phyloP scores from a whole-genome alignment of 2,113 vertebrate species.

The Peromyscus polionotus region DNA sequence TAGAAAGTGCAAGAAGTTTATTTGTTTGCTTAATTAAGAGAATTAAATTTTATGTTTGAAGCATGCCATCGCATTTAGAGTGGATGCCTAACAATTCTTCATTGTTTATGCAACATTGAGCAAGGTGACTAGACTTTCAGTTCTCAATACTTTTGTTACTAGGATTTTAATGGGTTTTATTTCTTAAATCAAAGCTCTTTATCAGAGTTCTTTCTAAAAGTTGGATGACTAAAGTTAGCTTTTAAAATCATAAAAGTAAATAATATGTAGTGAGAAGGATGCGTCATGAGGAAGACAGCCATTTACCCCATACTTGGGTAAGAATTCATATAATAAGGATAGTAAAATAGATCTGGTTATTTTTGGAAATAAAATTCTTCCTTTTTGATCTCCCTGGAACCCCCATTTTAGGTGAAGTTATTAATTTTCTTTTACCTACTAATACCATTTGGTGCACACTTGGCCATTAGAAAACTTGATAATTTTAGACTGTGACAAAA shows the following conservation, averaged over 20 bases:
- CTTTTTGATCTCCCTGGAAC: background rate
- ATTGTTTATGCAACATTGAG: slow-evolving; percentile 45
- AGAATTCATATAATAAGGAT: background rate
- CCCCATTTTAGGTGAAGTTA: background rate
- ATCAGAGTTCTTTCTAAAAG: background rate
- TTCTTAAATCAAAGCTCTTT: background rate
- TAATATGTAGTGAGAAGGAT: background rate
- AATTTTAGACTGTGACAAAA: background rate
- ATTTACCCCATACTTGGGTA: background rate
- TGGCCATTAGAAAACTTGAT: background rate
- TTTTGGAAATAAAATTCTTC: background rate
- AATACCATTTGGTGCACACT: background rate
- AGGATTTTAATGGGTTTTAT: slow-evolving; percentile 2
- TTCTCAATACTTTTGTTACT: background rate
- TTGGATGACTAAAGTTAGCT: background rate
- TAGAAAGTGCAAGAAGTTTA: slow-evolving; percentile 39
- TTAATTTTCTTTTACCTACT: background rate
- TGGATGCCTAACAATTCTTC: slow-evolving; percentile 39
- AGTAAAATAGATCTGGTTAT: background rate
- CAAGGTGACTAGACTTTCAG: slow-evolving; percentile 4
- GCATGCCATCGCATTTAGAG: slow-evolving; percentile 60
- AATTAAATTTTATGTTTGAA: slow-evolving; percentile 63
- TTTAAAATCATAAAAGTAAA: slow-evolving; percentile 16
- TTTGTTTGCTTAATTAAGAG: slow-evolving; percentile 64
- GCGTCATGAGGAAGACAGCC: background rate